Percentiles rank a stretch among this genome's conserved stretches.
phyloP scores from a whole-genome alignment of 2,888 invertebrate species.

The Clivina fossor region DNA sequence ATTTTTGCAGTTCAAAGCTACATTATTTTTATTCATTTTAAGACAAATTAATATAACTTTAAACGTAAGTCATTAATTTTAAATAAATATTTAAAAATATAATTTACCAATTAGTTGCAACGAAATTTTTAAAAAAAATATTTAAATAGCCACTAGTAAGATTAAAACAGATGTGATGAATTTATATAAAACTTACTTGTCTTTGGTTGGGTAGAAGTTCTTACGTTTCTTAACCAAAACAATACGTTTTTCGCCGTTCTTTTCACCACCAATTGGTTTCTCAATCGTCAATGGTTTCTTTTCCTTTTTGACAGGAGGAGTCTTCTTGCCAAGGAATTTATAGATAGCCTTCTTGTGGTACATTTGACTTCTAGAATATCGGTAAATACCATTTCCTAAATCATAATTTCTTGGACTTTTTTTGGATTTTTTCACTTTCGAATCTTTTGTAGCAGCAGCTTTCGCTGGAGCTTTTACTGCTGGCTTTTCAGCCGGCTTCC shows the following conservation, averaged over 20 bases:
- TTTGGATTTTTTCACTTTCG: slow-evolving; percentile 54
- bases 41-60: too few relatives aligned
- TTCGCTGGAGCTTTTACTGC: slow-evolving; percentile 58
- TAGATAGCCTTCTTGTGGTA: slow-evolving; percentile 77
- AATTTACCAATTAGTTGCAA: slow-evolving; percentile 37
- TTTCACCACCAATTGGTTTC: slow-evolving; percentile 93
- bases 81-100: slow-evolving; percentile 32
- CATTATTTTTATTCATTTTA: too few relatives aligned
- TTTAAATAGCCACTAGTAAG: too few relatives aligned
- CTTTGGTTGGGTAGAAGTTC: slow-evolving; percentile 79
- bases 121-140: too few relatives aligned
- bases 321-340: slow-evolving; percentile 78
- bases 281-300: slow-evolving; percentile 71
- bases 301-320: slow-evolving; percentile 66
- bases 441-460: slow-evolving; percentile 51
- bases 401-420: slow-evolving; percentile 76
- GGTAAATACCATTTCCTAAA: slow-evolving; percentile 80
- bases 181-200: slow-evolving; percentile 57
- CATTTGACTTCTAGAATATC: slow-evolving; percentile 78
- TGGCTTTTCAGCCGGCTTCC: slow-evolving; percentile 50
- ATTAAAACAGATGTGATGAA: slow-evolving; percentile 6
- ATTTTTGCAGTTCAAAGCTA: too few relatives aligned
- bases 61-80: too few relatives aligned
- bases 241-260: slow-evolving; percentile 89
- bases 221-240: slow-evolving; percentile 78